Conservation (phyloP, 2,797 vertebrate genomes). For the Amblyraja radiata region DNA sequence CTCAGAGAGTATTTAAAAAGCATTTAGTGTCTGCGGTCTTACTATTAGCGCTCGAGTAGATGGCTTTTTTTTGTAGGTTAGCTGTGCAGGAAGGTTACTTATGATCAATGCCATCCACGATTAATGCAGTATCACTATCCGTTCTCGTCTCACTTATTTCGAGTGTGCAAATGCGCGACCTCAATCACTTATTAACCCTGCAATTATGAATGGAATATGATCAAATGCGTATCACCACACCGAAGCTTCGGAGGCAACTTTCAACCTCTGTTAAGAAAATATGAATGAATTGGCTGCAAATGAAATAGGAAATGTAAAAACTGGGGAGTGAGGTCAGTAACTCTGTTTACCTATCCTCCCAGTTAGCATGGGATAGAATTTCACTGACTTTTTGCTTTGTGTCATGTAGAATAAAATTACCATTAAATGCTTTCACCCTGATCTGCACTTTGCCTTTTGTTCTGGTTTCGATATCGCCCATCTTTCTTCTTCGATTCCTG, state of each 20-base stretch:
- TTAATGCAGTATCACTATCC: slow-evolving; percentile 63
- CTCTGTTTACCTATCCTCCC: slow-evolving; percentile 44
- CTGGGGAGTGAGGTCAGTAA: slow-evolving; percentile 43
- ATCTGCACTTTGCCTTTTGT: slow-evolving; percentile 40
- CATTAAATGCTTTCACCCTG: neutral
- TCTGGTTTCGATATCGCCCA: slow-evolving; percentile 31
- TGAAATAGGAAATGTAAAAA: slow-evolving; percentile 37
- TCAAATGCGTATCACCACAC: neutral
- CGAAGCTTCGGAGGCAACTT: neutral
- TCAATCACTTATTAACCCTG: neutral
- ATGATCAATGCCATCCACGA: slow-evolving; percentile 65
- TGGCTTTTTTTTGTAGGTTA: slow-evolving; percentile 52
- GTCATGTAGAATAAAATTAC: slow-evolving; percentile 49
- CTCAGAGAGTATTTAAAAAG: slow-evolving; percentile 55
- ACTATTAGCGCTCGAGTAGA: slow-evolving; percentile 55
- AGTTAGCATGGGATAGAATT: slow-evolving; percentile 49
- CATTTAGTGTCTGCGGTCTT: slow-evolving; percentile 60
- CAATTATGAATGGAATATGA: neutral
- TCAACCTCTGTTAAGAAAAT: too few species aligned
- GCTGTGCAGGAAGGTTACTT: slow-evolving; percentile 62
- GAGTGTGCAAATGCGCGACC: slow-evolving; percentile 53
- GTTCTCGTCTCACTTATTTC: slow-evolving; percentile 53
- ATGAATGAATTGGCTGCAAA: neutral
- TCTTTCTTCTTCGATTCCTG: neutral
- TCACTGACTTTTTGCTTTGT: slow-evolving; percentile 48